Base-by-base conservation (phyloP, 2,797 vertebrate genomes). In the Sebastes jordani region DNA sequence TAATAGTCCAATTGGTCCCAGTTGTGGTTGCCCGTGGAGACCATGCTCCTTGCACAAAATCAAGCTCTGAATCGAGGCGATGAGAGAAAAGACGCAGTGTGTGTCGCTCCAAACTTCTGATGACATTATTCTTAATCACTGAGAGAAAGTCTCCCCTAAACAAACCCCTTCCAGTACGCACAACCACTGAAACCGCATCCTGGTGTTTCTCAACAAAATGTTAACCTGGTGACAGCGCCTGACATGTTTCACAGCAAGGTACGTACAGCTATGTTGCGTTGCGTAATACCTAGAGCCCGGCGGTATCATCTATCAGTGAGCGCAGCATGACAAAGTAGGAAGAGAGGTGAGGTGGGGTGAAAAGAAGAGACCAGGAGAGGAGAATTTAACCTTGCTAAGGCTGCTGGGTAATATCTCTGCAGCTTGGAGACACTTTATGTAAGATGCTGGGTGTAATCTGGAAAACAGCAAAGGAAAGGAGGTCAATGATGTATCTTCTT, bases 81-180 rank as follows among this genome's bases (percentile, higher is more conserved):
- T 8, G 85, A 90, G 65, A 90, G 90, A 89, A 71, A 78, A 71
- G 73, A 78, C 36, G 2, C 80, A 86, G 74, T 70, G 71, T 82
- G 61, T 55, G 84, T 81, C 72, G 3, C 79, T 76, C 83, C 75
- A 81, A 75, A 80, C 88, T 64, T 81, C 58, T 74, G 67, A 87
- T 79, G 79, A 82, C 73, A 90, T 88, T 90, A 85, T 78, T 93
- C 84, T 88, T 85, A 91, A 91, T 93, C 86, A 89, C 75, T 2
- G 78, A 42, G 30, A 82, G 72, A 90, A 83, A 88, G 63, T 78
- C 81, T 89, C 74, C 81, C 81, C 84, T 81, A 80, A 91, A 92
- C 86, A 89, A 87, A 89, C 69, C 56, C 54, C 74, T 58, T 83
- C 63, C 59, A 80, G 61, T 11, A 14, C 52, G 73, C 62, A 27